Conservation (phyloP, 2,113 vertebrate species). For the Zosterops lateralis region DNA sequence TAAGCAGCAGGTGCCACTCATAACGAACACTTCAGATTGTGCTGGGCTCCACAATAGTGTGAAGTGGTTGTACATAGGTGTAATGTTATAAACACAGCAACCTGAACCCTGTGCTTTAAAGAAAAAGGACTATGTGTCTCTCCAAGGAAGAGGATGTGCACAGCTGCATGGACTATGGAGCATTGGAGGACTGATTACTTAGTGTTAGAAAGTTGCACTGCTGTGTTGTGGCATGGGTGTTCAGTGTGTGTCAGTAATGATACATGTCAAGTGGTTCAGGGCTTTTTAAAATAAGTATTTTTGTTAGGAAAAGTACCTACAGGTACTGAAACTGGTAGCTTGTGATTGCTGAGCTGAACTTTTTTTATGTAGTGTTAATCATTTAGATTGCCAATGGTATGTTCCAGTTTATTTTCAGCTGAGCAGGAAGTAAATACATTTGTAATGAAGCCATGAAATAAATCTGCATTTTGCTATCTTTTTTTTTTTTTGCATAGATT, state of each 20-base stretch:
- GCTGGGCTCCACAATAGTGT: fast-evolving
- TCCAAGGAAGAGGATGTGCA: neutral
- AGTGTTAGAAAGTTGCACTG: neutral
- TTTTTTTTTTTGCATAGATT: conserved; percentile 27
- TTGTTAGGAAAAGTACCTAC: neutral
- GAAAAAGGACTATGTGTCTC: fast-evolving
- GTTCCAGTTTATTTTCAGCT: neutral
- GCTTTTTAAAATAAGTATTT: neutral
- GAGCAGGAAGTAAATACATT: neutral
- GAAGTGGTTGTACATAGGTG: neutral
- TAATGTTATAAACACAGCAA: neutral
- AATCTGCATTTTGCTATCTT: neutral
- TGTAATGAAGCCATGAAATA: conserved; percentile 19
- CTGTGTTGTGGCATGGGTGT: neutral
- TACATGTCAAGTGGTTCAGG: neutral
- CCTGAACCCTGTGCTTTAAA: neutral
- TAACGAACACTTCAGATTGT: neutral
- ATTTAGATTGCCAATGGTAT: neutral
- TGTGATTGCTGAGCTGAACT: neutral
- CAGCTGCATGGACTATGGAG: neutral
- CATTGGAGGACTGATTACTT: neutral
- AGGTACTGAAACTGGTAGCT: neutral
- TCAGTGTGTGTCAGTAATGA: neutral
- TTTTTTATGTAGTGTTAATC: neutral
- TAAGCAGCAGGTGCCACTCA: neutral